Conservation (phyloP, 2,888 invertebrate genomes). For the Punctoribates punctum region DNA sequence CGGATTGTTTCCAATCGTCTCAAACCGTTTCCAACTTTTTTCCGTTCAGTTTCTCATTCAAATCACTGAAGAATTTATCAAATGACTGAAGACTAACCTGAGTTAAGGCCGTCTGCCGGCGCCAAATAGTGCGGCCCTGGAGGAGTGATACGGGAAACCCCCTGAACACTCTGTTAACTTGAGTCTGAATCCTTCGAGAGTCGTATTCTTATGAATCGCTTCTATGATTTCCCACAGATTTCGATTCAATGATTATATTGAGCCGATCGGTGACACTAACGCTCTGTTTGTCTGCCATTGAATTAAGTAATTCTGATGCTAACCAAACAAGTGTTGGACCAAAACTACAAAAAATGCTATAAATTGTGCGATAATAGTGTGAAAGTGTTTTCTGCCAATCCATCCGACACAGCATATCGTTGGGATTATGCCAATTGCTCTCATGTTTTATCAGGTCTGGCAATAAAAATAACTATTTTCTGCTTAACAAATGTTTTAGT, state of each 20-base stretch:
- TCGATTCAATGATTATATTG: neutral
- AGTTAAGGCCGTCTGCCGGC: slow-evolving; percentile 29
- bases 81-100: neutral
- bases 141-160: slow-evolving; percentile 24
- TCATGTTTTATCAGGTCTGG: slow-evolving; percentile 33
- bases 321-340: slow-evolving; percentile 35
- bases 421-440: slow-evolving; percentile 38
- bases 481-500: slow-evolving; percentile 20
- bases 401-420: slow-evolving; percentile 6
- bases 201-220: neutral
- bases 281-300: slow-evolving; percentile 17
- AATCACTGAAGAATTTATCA: neutral
- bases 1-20: no score
- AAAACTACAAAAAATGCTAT: slow-evolving; percentile 27
- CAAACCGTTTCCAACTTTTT: neutral
- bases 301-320: slow-evolving; percentile 19
- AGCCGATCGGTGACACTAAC: neutral
- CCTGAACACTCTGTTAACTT: neutral
- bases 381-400: slow-evolving; percentile 10
- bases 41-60: neutral
- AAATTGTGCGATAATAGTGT: slow-evolving; percentile 24
- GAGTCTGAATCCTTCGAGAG: neutral
- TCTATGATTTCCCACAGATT: slow-evolving; percentile 5
- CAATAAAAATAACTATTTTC: slow-evolving; percentile 18
- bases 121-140: slow-evolving; percentile 23